A percentile compares a stretch with the other conserved stretches of the same genome.
Evolutionary conservation across 2,888 invertebrate species (phyloP).

Genomic region (Heliconius ethilla): DNA sequence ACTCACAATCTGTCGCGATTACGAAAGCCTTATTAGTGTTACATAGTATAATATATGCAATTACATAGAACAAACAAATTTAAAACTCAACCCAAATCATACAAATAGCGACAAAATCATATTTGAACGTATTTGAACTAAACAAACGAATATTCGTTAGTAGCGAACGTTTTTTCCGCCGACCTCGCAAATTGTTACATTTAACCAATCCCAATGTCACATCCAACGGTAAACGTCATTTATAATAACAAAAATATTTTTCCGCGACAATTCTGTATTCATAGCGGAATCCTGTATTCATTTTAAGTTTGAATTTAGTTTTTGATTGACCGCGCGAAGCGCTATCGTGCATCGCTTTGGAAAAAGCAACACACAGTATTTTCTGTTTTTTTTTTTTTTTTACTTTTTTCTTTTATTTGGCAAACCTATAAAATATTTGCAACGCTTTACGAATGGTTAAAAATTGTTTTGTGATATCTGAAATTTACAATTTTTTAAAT

Average conservation of each 20-base stretch:
- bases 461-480: conserved; percentile 1
- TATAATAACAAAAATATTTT: conserved; percentile 39
- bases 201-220: conserved; percentile 21
- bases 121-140: background rate
- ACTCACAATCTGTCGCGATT: background rate
- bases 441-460: background rate
- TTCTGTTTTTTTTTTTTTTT: conserved; percentile 17
- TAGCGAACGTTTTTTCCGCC: background rate
- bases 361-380: conserved; percentile 27
- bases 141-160: conserved; percentile 19
- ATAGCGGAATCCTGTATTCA: conserved; percentile 41
- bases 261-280: conserved; percentile 38
- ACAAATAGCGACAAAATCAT: background rate
- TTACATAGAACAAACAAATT: background rate
- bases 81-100: background rate
- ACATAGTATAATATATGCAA: background rate
- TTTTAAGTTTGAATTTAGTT: conserved; percentile 39
- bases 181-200: conserved; percentile 29
- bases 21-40: background rate
- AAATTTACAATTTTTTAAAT: background rate
- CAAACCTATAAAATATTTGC: conserved; percentile 11
- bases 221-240: conserved; percentile 34
- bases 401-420: conserved; percentile 24
- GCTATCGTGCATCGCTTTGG: conserved; percentile 32
- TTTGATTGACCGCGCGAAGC: conserved; percentile 37